Evolutionary conservation across 2,797 vertebrate species (phyloP), one percentile per base, ranked within the genome.

Genomic region (Pangasius sanitwongsei): DNA sequence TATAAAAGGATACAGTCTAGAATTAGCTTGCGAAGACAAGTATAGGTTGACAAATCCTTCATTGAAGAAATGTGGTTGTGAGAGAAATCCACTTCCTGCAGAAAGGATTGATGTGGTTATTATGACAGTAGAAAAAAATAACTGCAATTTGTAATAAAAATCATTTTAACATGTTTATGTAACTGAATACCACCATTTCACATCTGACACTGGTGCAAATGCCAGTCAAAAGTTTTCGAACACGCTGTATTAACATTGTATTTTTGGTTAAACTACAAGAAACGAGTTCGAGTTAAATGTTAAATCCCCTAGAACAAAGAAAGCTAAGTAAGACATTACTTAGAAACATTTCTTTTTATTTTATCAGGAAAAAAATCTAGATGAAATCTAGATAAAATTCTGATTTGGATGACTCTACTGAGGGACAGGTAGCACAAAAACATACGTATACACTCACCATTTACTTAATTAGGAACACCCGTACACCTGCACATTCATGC

Each of bases 31-130:
- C 91, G 94, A 1, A 99, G 97, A 28, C 93, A 95, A 0, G 91
- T 86, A 91, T 96, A 98, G 0, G 93, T 94, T 0, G 96, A 97
- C 90, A 99, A 93, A 93, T 98, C 96, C 86, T 92, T 92, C 97
- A 99, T 99, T 91, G 93, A 92, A 31, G 94, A 90, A 91, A 99
- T 97, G 23, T 91, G 90, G 88, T 99, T 99, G 92, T 92, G 90
- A 31, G 98, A 98, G 90, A 99, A 97, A 95, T 99, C 96, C 6
- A 96, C 98, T 89, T 97, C 97, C 98, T 99, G 92, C 28, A 91
- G 88, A 80, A 90, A 28, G 77, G 91, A 91, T 65, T 12, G 7
- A 44, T 13, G 31, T 2, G 4, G 12, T 70, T 7, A 83, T 69
- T 70, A 48, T 7, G 0, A 70, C 6, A 48, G 23, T 23, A 53